Evolutionary conservation across 1,140 invertebrate species (phyloP).

Genomic region (Bombyx mandarina): DNA sequence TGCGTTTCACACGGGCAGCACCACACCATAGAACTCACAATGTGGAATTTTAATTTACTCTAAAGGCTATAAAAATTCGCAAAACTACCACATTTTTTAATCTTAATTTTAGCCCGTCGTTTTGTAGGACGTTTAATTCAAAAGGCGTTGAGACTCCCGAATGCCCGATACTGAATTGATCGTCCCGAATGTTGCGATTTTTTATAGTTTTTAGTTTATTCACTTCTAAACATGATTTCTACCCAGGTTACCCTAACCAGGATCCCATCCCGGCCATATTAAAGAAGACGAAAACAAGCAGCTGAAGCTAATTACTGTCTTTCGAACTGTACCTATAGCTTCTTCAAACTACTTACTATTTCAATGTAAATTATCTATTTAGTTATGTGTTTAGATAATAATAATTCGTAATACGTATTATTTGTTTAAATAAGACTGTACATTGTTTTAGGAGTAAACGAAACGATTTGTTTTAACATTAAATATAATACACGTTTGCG

Average conservation of each 20-base stretch:
- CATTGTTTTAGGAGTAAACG: no score
- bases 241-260: conserved; percentile 66
- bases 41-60: conserved; percentile 45
- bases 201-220: conserved; percentile 31
- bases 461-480: no score
- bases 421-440: no score
- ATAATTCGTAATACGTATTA: no score
- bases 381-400: no score
- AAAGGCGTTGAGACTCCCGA: neutral
- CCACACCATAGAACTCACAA: conserved; percentile 61
- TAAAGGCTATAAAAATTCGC: conserved; percentile 37
- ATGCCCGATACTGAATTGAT: conserved; percentile 7
- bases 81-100: conserved; percentile 3
- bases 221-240: conserved; percentile 41
- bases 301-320: conserved; percentile 42
- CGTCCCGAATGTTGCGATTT: conserved; percentile 26
- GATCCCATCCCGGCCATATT: conserved; percentile 73
- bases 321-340: no score
- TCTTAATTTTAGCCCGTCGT: no score
- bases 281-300: conserved; percentile 67
- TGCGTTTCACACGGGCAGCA: conserved; percentile 61
- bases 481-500: no score
- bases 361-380: neutral
- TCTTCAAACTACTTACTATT: no score
- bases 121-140: no score